These are phyloP conservation scores for Mormyrus lacerda DNA, from an alignment of 2,113 vertebrate genomes.

Conservation along the genomic window DNA sequence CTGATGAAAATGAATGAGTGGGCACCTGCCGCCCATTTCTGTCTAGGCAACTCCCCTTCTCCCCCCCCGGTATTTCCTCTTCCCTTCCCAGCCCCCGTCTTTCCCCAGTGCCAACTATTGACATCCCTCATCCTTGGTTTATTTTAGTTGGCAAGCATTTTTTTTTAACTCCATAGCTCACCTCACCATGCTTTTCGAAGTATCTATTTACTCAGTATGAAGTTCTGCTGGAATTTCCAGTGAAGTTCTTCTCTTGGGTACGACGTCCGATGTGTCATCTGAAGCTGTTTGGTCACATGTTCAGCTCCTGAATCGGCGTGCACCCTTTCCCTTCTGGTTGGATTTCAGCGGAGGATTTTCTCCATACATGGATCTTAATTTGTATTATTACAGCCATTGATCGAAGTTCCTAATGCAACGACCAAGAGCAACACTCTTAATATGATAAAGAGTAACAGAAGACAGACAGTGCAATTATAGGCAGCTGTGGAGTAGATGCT, in stretches of 20 bases:
- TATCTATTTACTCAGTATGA: neutral
- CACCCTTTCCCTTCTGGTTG: neutral
- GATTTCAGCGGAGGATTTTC: neutral
- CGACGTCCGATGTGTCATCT: too few relatives aligned
- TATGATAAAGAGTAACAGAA: neutral
- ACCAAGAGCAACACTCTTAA: neutral
- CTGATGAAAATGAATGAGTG: neutral
- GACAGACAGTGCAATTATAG: neutral
- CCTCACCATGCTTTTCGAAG: neutral
- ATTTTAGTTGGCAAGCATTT: neutral
- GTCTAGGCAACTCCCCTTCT: neutral
- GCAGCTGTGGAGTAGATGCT: conserved; percentile 1
- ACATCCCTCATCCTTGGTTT: neutral
- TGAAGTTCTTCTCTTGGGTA: neutral
- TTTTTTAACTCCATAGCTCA: neutral
- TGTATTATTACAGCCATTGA: neutral
- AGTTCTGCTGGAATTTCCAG: neutral
- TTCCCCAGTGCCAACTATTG: neutral
- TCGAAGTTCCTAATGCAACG: neutral
- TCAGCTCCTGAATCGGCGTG: neutral
- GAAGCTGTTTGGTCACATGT: neutral
- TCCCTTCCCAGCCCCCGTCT: neutral
- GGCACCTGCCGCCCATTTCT: neutral
- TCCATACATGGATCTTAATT: neutral
- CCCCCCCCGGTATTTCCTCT: neutral